A percentile compares a stretch with the other conserved stretches of the same genome.
phyloP scores from a whole-genome alignment of 2,797 vertebrate genomes.

The Sebastes trivittatus region DNA sequence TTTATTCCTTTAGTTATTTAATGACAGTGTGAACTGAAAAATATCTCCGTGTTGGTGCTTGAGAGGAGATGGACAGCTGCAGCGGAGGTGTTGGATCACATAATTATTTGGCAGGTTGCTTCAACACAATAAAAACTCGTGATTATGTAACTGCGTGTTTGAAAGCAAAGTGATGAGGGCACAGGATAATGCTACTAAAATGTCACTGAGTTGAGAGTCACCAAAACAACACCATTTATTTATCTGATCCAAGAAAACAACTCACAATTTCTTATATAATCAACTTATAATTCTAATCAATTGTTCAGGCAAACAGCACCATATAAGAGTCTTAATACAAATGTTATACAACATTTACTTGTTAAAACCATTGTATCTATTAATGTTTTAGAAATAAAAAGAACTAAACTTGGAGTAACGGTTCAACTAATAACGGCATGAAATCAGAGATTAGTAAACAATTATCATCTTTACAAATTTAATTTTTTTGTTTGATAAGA shows the following conservation, averaged over 20 bases:
- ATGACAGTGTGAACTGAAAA: neutral
- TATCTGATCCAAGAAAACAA: neutral
- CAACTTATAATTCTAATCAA: neutral
- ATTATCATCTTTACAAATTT: neutral
- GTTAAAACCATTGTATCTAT: neutral
- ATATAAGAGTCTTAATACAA: neutral
- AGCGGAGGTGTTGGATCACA: slow-evolving; percentile 43
- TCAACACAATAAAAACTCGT: slow-evolving; percentile 8
- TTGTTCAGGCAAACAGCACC: neutral
- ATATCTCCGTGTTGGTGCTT: neutral
- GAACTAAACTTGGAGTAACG: neutral
- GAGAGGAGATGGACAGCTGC: slow-evolving; percentile 43
- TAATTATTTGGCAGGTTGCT: slow-evolving; percentile 33
- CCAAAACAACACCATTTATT: slow-evolving; percentile 1
- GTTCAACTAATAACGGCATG: neutral
- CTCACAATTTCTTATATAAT: neutral
- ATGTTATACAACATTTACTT: neutral
- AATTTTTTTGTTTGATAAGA: neutral
- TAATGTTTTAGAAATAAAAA: too few relatives aligned
- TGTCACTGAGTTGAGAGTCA: slow-evolving; percentile 11
- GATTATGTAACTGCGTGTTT: slow-evolving; percentile 30
- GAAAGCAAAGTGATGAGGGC: slow-evolving; percentile 1
- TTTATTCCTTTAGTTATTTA: neutral
- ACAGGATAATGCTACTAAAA: slow-evolving; percentile 3
- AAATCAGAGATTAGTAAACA: neutral